These are phyloP conservation scores for Sycophila sp. DNA, from an alignment of 1,140 invertebrate genomes.

Conservation along the genomic window DNA sequence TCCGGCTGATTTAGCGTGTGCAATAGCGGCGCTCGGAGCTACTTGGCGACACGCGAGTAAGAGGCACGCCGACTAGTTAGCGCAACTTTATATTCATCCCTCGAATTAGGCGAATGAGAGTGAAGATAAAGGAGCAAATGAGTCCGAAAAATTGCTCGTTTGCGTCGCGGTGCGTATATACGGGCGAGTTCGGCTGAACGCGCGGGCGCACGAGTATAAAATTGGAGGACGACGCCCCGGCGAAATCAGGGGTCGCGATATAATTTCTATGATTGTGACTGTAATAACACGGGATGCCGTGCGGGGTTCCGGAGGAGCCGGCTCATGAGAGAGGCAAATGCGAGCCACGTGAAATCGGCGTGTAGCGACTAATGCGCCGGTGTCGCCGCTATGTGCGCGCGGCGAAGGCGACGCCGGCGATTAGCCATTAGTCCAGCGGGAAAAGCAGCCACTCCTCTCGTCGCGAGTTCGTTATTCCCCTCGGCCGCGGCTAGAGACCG, in stretches of 20 bases:
- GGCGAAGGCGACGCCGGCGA: conserved; percentile 45
- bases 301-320: conserved; percentile 10
- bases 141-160: not conserved
- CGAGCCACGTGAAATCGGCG: not conserved
- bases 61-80: too few species aligned
- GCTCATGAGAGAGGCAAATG: not conserved
- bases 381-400: conserved; percentile 47
- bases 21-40: not conserved
- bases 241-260: conserved; percentile 37
- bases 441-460: too few species aligned
- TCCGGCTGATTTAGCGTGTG: too few species aligned
- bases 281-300: conserved; percentile 49
- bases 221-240: not conserved
- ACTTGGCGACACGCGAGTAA: not conserved
- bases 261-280: conserved; percentile 57
- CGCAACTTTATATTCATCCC: too few species aligned
- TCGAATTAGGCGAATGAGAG: not conserved
- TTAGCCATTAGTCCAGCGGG: conserved; percentile 60
- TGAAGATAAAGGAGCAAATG: not conserved
- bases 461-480: conserved; percentile 47
- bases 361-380: conserved; percentile 44
- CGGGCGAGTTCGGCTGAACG: not conserved
- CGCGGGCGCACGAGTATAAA: not conserved
- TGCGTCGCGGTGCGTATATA: not conserved
- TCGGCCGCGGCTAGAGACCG: conserved; percentile 42